Percentiles rank a stretch among this genome's conserved stretches.
Evolutionary conservation across 2,113 vertebrate genomes (phyloP).

Genomic region (Sebastes fasciatus): DNA sequence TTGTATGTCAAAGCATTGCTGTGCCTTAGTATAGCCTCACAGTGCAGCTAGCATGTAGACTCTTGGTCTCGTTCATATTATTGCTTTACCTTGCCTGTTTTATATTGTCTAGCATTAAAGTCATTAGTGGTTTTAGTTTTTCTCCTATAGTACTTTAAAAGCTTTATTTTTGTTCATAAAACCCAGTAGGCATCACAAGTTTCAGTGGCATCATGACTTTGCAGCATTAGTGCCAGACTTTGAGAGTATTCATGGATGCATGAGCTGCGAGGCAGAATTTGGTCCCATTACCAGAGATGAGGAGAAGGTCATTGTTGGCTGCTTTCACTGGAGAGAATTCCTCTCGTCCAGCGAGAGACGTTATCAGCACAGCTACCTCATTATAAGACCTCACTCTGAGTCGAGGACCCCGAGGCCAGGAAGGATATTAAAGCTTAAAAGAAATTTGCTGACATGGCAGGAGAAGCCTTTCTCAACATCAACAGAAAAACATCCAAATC

Average conservation of each 20-base stretch:
- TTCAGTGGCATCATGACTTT: conserved; percentile 25
- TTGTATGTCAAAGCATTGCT: background rate
- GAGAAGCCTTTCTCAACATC: conserved; percentile 31
- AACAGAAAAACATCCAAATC: conserved; percentile 54
- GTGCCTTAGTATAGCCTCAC: background rate
- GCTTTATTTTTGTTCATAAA: background rate
- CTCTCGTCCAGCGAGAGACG: conserved; percentile 17
- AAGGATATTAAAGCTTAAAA: conserved; percentile 66
- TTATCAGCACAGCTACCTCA: conserved; percentile 52
- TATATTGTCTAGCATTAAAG: background rate
- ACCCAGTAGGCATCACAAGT: background rate
- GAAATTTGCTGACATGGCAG: conserved; percentile 65
- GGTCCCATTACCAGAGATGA: conserved; percentile 43
- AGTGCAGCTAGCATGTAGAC: background rate
- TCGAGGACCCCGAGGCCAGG: conserved; percentile 36
- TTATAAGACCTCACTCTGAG: conserved; percentile 55
- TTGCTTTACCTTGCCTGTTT: background rate
- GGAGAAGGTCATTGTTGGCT: conserved; percentile 56
- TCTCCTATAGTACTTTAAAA: background rate
- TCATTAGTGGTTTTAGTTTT: background rate
- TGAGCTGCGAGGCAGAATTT: conserved; percentile 34
- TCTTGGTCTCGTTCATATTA: background rate
- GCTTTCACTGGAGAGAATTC: conserved; percentile 35
- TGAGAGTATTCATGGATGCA: conserved; percentile 28
- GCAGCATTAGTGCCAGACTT: conserved; percentile 18